Conservation (phyloP, 2,113 vertebrate species). For the Cariama cristata region DNA sequence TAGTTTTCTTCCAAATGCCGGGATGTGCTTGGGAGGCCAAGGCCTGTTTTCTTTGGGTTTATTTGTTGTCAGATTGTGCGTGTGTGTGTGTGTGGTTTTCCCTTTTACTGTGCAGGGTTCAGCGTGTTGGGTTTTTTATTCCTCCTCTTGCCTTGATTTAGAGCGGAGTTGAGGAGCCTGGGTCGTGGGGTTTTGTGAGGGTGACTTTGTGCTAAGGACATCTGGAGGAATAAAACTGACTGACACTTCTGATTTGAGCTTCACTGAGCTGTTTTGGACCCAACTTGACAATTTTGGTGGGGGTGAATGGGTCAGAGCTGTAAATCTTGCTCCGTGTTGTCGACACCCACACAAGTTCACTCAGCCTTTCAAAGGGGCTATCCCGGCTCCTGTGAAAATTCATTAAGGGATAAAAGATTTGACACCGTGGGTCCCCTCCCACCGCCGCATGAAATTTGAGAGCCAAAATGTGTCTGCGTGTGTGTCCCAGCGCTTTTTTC, state of each 20-base stretch:
- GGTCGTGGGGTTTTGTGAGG: conserved; percentile 31
- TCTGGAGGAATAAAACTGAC: conserved; percentile 66
- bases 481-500: conserved; percentile 30
- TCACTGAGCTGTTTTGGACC: conserved; percentile 48
- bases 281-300: conserved; percentile 55
- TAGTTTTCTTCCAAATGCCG: neutral
- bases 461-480: conserved; percentile 29
- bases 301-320: conserved; percentile 63
- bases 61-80: conserved; percentile 22
- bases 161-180: conserved; percentile 23
- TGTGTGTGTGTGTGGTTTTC: neutral
- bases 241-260: conserved; percentile 50
- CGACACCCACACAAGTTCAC: conserved; percentile 64
- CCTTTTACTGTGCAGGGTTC: neutral
- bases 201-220: conserved; percentile 66
- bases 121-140: neutral
- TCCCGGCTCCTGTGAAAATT: conserved; percentile 59
- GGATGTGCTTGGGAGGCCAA: neutral
- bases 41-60: conserved; percentile 8
- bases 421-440: conserved; percentile 6
- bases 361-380: conserved; percentile 66
- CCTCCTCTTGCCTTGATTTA: conserved; percentile 35
- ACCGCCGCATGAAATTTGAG: conserved; percentile 28
- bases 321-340: conserved; percentile 52
- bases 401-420: conserved; percentile 63